These are phyloP conservation scores for Gobio occitaniae DNA, from an alignment of 2,797 vertebrate genomes.

Conservation along the genomic window DNA sequence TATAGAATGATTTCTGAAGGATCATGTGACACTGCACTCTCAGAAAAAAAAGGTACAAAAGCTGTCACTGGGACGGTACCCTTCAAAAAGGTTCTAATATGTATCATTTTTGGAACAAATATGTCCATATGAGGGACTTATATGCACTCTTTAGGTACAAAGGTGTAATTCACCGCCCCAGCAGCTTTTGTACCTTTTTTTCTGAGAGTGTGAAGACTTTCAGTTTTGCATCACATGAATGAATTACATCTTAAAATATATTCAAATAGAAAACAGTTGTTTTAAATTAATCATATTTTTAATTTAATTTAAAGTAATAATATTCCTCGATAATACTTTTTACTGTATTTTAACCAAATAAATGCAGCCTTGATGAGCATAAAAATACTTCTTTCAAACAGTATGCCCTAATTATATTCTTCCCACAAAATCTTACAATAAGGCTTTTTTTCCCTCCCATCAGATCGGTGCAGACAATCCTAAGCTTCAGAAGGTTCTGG, in stretches of 20 bases:
- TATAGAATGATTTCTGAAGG: neutral
- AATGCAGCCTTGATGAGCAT: neutral
- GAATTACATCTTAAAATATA: too few relatives aligned
- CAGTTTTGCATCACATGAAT: neutral
- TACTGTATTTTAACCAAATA: neutral
- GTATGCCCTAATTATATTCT: neutral
- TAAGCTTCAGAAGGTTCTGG: slow-evolving; percentile 86
- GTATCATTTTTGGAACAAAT: too few relatives aligned
- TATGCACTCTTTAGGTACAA: too few relatives aligned
- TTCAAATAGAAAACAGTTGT: too few relatives aligned
- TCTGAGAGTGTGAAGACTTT: neutral
- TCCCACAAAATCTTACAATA: neutral
- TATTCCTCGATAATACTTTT: neutral
- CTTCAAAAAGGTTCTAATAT: too few relatives aligned
- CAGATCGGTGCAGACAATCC: slow-evolving; percentile 85
- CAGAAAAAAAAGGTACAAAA: too few relatives aligned
- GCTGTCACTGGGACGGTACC: too few relatives aligned
- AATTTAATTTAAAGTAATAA: neutral
- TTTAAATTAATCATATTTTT: neutral
- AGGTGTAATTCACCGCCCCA: too few relatives aligned
- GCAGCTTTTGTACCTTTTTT: too few relatives aligned
- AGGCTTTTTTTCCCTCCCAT: neutral
- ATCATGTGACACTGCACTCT: neutral
- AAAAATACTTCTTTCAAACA: neutral
- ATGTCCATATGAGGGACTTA: too few relatives aligned